phyloP scores from a whole-genome alignment of 2,113 vertebrate genomes.

The Gasterosteus nipponicus region DNA sequence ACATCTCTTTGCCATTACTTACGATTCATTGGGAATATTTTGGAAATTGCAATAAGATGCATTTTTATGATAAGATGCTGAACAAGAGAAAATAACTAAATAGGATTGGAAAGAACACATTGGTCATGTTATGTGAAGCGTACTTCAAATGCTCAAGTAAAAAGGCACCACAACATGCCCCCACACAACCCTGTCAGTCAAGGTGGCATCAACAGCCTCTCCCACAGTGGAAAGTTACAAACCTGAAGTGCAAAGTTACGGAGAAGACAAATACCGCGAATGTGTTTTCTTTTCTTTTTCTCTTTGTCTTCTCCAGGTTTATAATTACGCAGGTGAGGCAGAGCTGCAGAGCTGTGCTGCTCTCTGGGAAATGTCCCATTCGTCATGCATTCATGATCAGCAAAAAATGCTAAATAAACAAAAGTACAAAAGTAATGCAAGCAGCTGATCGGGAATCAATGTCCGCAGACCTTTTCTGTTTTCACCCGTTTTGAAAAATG shows the following conservation, averaged over 20 bases:
- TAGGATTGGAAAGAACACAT: rapidly evolving
- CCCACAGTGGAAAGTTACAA: slow-evolving; percentile 54
- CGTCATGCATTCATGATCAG: not conserved
- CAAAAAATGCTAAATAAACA: not conserved
- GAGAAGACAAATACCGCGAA: not conserved
- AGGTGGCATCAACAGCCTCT: not conserved
- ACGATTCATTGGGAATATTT: not conserved
- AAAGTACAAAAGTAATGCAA: too few relatives aligned
- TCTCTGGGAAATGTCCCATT: not conserved
- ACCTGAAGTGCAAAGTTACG: slow-evolving; percentile 53
- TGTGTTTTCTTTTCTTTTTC: not conserved
- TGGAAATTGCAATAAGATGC: too few relatives aligned
- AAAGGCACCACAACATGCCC: not conserved
- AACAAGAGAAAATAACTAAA: not conserved
- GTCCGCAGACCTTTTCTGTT: not conserved
- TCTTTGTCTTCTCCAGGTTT: not conserved
- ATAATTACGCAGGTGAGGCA: not conserved
- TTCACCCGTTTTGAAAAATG: not conserved
- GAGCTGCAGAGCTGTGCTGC: not conserved
- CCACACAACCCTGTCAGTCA: not conserved
- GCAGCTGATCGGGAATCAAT: not conserved
- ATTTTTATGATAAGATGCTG: not conserved
- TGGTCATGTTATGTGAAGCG: not conserved
- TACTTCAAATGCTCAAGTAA: not conserved
- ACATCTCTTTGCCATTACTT: not conserved